phyloP scores from a whole-genome alignment of 2,113 vertebrate species.

The Sclerurus mexicanus region DNA sequence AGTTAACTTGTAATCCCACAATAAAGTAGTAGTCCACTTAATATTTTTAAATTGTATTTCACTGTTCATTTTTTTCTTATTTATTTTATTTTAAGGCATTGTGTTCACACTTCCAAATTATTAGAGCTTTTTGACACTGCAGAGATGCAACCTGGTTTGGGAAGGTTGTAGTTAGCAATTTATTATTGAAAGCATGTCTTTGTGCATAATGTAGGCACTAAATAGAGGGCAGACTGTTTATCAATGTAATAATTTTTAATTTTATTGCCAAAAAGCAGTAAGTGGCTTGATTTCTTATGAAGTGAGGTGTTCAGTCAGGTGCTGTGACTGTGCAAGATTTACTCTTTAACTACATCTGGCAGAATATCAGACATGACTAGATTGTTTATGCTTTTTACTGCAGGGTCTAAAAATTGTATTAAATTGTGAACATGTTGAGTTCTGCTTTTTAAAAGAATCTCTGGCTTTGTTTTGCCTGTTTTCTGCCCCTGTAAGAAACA shows the following conservation, averaged over 20 bases:
- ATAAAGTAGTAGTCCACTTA: neutral
- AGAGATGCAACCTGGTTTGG: neutral
- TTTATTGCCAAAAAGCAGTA: neutral
- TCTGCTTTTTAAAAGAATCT: neutral
- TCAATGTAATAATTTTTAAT: neutral
- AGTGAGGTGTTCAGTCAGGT: neutral
- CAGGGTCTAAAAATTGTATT: neutral
- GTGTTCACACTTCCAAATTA: neutral
- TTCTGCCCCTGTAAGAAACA: neutral
- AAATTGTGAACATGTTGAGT: neutral
- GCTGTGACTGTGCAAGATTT: conserved; percentile 22
- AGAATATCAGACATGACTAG: neutral
- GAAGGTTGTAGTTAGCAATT: neutral
- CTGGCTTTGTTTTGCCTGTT: neutral
- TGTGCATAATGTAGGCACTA: neutral
- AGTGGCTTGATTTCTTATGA: neutral
- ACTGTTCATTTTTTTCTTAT: neutral
- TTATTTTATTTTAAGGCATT: neutral
- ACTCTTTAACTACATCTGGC: neutral
- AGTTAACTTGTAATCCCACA: neutral
- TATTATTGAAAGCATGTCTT: neutral
- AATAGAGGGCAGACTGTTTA: neutral
- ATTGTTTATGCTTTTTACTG: neutral
- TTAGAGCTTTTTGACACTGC: neutral
- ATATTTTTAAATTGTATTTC: neutral